Evolutionary conservation across 2,888 invertebrate species (phyloP), one percentile per base, ranked within the genome.

Genomic region (Acleris emargana): DNA sequence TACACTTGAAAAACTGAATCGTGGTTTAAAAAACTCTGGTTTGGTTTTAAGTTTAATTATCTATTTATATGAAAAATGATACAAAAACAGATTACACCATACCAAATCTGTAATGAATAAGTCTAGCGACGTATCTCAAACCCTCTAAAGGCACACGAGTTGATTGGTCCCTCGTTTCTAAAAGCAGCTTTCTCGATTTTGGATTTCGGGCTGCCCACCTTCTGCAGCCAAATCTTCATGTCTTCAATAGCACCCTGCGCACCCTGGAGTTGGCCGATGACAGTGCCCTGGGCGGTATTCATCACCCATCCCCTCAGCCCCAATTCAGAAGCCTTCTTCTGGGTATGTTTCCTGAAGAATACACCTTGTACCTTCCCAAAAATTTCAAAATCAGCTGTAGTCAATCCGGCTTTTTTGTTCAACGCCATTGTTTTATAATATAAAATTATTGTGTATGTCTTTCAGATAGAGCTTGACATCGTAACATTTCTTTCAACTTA

Each of bases 241-340:
- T 94, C 91, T 7, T 93, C 91, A 45, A 96, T 78, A 70, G 93
- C 93, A 1, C 77, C 73, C 57, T 83, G 76, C 13, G 93, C 85
- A 2, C 96, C 96, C 87, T 96, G 95, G 51, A 96, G 64, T 64
- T 93, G 91, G 3, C 96, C 96, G 58, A 94, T 82, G 0, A 96
- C 96, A 0, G 96, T 96, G 0, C 94, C 95, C 71, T 93, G 87
- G 6, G 93, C 86, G 0, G 96, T 96, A 76, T 96, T 96, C 94
- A 94, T 95, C 71, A 96, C 95, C 95, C 96, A 96, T 60, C 96
- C 96, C 74, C 90, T 94, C 5, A 96, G 76, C 1, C 94, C 94
- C 17, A 96, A 85, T 71, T 94, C 93, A 13, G 86, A 86, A 0
- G 94, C 95, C 80, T 94, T 94, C 70, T 89, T 90, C 77, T 95